These are phyloP conservation scores for Protobothrops mucrosquamatus DNA, from an alignment of 2,113 vertebrate genomes.

Conservation along the genomic window DNA sequence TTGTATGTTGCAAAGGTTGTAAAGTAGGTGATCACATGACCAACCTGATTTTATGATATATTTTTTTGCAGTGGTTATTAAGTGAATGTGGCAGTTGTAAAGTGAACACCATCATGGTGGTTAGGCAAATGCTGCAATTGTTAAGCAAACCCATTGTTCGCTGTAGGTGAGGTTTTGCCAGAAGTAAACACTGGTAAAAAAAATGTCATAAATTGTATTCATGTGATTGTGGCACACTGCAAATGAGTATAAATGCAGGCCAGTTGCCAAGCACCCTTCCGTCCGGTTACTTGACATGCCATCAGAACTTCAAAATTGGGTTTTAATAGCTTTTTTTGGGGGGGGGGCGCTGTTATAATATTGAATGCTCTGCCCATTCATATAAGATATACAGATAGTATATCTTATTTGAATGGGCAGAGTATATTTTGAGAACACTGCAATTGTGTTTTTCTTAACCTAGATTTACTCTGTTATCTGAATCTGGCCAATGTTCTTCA, in stretches of 20 bases:
- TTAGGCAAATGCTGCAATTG: neutral
- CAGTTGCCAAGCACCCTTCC: neutral
- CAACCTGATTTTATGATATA: neutral
- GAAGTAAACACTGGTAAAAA: neutral
- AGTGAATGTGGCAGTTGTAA: neutral
- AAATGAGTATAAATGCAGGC: neutral
- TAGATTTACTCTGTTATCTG: neutral
- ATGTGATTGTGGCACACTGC: neutral
- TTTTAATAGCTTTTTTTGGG: neutral
- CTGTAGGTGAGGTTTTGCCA: neutral
- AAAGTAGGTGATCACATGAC: neutral
- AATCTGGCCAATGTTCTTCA: neutral
- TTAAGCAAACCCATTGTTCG: neutral
- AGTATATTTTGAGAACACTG: neutral
- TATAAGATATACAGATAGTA: neutral
- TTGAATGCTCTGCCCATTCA: neutral
- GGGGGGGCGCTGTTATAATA: neutral
- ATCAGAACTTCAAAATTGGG: neutral
- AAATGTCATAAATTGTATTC: neutral
- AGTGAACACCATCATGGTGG: neutral
- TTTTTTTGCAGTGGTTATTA: neutral
- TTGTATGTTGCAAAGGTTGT: neutral
- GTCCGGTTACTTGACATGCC: accelerated
- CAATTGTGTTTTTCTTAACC: neutral
- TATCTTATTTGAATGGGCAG: neutral